Percentiles rank a stretch among this genome's conserved stretches.
Evolutionary conservation across 1,140 invertebrate species (phyloP).

Genomic region (Rhopalosiphum maidis): DNA sequence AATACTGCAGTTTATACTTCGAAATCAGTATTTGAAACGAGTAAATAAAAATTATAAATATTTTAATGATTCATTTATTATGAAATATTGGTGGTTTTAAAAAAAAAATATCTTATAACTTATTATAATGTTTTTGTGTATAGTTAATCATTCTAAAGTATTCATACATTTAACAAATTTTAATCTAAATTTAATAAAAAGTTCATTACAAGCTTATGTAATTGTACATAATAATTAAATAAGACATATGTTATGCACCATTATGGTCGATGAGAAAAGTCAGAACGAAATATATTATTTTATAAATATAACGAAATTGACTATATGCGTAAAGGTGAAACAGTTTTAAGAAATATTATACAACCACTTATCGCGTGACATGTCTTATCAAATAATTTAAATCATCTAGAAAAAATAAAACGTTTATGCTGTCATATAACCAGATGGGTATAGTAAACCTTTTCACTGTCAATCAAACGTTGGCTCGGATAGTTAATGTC

Average conservation of each 20-base stretch:
- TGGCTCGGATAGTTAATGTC: neutral
- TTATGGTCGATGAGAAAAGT: neutral
- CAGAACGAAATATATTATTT: neutral
- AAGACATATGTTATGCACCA: neutral
- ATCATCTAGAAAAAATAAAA: neutral
- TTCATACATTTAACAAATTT: neutral
- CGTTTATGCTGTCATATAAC: neutral
- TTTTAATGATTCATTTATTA: neutral
- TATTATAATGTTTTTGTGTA: neutral
- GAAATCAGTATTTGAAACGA: neutral
- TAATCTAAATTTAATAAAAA: neutral
- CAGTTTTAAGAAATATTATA: neutral
- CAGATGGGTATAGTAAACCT: neutral
- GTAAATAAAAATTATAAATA: neutral
- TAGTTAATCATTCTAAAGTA: neutral
- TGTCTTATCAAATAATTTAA: neutral
- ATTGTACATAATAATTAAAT: neutral
- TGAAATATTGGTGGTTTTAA: neutral
- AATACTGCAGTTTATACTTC: too few relatives aligned
- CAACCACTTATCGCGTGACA: neutral
- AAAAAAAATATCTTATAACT: neutral
- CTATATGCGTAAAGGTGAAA: neutral
- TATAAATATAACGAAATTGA: neutral
- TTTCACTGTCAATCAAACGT: slow-evolving; percentile 25
- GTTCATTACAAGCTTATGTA: neutral